Conservation (phyloP, 1,140 invertebrate species). For the Apis mellifera region Amel_HAv3.1 CM009944.2:2064001-2064500, state of each 20-base stretch:
- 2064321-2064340: constrained; percentile 5
- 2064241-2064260: neutral
- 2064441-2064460: neutral
- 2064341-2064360: constrained; percentile 24
- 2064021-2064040: no score
- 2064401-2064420: constrained; percentile 22
- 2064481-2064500: neutral
- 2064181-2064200: neutral
- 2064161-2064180: no score
- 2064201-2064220: neutral
- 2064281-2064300: constrained; percentile 48
- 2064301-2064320: constrained; percentile 13
- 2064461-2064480: no score
- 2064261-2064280: neutral
- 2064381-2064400: constrained; percentile 45
- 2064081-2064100: no score
- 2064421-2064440: constrained; percentile 1
- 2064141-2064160: no score
- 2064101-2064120: no score
- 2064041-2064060: no score
- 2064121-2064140: no score
- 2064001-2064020: no score
- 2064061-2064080: no score
- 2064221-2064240: constrained; percentile 15
- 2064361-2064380: constrained; percentile 35